Evolutionary conservation across 2,888 invertebrate species (phyloP).

Genomic region (Diloba caeruleocephala): DNA sequence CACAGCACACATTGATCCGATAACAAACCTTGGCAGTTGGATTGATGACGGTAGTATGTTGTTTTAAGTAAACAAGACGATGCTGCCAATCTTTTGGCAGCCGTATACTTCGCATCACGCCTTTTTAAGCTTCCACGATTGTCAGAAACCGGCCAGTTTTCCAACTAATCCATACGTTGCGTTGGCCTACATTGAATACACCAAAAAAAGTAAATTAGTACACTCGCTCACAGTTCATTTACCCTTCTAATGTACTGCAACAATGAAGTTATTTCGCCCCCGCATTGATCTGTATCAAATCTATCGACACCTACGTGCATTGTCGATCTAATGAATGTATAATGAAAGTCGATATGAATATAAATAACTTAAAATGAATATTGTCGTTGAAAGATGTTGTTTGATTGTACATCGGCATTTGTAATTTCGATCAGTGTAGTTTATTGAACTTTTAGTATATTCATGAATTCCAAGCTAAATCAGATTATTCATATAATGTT

Average conservation of each 20-base stretch:
- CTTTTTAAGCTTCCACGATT: too few species aligned
- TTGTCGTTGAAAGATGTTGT: conserved; percentile 52
- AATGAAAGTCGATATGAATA: conserved; percentile 60
- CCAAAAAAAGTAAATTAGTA: conserved; percentile 40
- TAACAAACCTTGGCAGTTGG: too few species aligned
- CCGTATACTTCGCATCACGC: too few species aligned
- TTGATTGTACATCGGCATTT: conserved; percentile 50
- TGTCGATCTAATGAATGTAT: conserved; percentile 63
- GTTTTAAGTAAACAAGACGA: too few species aligned
- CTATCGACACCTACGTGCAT: conserved; percentile 76
- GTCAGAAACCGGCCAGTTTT: too few species aligned
- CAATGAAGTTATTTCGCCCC: conserved; percentile 74
- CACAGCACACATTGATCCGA: too few species aligned
- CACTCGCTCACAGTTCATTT: conserved; percentile 61
- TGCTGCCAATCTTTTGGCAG: too few species aligned
- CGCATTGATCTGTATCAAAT: conserved; percentile 70
- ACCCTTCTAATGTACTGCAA: conserved; percentile 59
- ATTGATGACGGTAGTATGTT: too few species aligned
- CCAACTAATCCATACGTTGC: too few species aligned
- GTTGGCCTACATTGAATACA: conserved; percentile 14
- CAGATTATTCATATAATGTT: conserved; percentile 42
- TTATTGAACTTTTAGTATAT: conserved; percentile 41
- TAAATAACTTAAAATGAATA: conserved; percentile 50
- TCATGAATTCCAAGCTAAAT: conserved; percentile 45
- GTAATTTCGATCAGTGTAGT: conserved; percentile 46